Base-by-base conservation (phyloP, 2,113 vertebrate species). In the Albula goreensis region DNA sequence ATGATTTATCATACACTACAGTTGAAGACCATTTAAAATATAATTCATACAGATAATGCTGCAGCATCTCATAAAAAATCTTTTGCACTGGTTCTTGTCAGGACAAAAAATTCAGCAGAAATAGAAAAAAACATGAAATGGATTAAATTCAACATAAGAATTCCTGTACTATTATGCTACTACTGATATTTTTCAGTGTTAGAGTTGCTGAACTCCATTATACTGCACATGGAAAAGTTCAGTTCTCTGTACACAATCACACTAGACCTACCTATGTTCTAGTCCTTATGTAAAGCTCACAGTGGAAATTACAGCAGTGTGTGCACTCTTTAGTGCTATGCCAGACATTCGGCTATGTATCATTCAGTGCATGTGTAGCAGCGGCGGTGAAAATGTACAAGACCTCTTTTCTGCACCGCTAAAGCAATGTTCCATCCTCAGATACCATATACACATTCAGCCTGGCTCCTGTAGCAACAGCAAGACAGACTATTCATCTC, bases 341-440 rank as follows among this genome's bases (percentile, higher is more conserved):
- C 70, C 70, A 74, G n/a, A 31, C n/a, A 11, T 74, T 74, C 22
- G 10, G 22, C 31, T 74, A 74, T 74, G 17, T 31, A n/a, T 31
- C n/a, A 7, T 74, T 31, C 22, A 7, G n/a, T 74, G 70, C 31
- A 22, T 74, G 70, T 74, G 70, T 9, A 74, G 31, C 70, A 74
- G n/a, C 22, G n/a, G 70, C 11, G 77, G 70, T 78, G 83, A 63
- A 84, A 51, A 50, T 52, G 50, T 15, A 84, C 70, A 66, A 84
- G 83, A 53, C 70, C 77, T 52, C 66, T 78, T 41, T 84, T 84
- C 70, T 52, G 70, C 83, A 78, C 66, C 19, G 10, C 50, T 25
- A 41, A 53, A 84, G 83, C 50, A 52, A 49, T 25, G 70, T 80
- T 80, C 56, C 78, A 53, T 22, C 50, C 56, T 53, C 53, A 25